Conservation (phyloP, 2,113 vertebrate genomes). For the Microtus pennsylvanicus region DNA sequence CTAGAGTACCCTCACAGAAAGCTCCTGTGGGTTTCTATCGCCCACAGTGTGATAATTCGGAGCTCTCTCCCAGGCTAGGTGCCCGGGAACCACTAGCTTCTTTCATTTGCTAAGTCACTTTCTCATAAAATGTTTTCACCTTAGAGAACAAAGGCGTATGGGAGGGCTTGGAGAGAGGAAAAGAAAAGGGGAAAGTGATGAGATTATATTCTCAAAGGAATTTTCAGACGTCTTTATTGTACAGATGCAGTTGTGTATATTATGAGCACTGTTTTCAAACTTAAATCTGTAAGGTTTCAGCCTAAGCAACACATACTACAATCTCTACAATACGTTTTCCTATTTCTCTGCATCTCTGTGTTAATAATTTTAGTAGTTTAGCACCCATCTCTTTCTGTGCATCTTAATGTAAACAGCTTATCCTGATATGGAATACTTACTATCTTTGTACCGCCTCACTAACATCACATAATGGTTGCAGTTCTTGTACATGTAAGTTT, state of each 20-base stretch:
- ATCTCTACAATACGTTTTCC: not conserved
- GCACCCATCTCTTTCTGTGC: not conserved
- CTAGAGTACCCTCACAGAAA: not conserved
- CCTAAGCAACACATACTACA: not conserved
- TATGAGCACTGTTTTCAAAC: not conserved
- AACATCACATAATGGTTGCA: not conserved
- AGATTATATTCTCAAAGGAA: not conserved
- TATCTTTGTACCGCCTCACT: not conserved
- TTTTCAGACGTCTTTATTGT: constrained; percentile 23
- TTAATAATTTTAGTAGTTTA: constrained; percentile 45
- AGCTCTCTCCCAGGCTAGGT: not conserved
- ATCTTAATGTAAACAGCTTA: constrained; percentile 30
- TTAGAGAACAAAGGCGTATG: not conserved
- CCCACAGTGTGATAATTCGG: not conserved
- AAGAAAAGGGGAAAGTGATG: not conserved
- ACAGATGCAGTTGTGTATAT: not conserved
- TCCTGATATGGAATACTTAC: not conserved
- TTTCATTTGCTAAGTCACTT: not conserved
- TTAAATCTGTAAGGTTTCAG: constrained; percentile 37
- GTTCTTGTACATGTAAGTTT: not conserved
- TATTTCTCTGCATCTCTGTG: constrained; percentile 29
- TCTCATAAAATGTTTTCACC: not conserved
- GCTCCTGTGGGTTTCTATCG: not conserved
- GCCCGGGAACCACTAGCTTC: not conserved
- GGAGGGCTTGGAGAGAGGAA: not conserved